A percentile compares a stretch with the other conserved stretches of the same genome.
These are phyloP conservation scores for Eretmochelys imbricata DNA, from an alignment of 2,113 vertebrate genomes.

Conservation along the genomic window DNA sequence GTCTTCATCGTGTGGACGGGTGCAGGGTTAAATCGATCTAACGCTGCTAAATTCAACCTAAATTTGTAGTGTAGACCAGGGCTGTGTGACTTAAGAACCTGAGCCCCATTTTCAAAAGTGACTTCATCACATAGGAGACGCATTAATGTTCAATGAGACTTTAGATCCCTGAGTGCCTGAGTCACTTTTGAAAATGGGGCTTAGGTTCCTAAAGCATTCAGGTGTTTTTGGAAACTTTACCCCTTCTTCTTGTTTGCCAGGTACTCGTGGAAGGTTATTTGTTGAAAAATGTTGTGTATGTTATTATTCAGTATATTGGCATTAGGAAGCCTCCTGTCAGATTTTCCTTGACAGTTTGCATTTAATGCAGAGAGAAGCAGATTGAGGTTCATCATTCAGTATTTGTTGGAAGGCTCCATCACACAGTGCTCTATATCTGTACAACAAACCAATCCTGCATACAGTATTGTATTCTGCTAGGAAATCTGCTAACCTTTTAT, in stretches of 20 bases:
- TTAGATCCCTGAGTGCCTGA: background rate
- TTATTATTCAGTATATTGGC: slow-evolving; percentile 28
- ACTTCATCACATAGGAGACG: background rate
- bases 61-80: no score
- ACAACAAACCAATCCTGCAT: slow-evolving; percentile 21
- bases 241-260: background rate
- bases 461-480: slow-evolving; percentile 30
- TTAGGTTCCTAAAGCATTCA: background rate
- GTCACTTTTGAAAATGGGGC: background rate
- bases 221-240: background rate
- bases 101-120: background rate
- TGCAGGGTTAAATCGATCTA: no score
- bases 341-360: slow-evolving; percentile 26
- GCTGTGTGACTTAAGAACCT: no score
- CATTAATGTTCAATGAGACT: background rate
- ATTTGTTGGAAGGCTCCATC: background rate
- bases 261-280: slow-evolving; percentile 19
- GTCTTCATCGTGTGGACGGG: no score
- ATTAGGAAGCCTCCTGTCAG: background rate
- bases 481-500: slow-evolving; percentile 45
- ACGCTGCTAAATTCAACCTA: no score
- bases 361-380: slow-evolving; percentile 7
- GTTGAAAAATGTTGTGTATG: slow-evolving; percentile 30
- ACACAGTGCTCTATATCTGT: slow-evolving; percentile 3
- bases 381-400: background rate